Conservation (phyloP, 1,140 invertebrate species). For the Gryon sp. region DNA sequence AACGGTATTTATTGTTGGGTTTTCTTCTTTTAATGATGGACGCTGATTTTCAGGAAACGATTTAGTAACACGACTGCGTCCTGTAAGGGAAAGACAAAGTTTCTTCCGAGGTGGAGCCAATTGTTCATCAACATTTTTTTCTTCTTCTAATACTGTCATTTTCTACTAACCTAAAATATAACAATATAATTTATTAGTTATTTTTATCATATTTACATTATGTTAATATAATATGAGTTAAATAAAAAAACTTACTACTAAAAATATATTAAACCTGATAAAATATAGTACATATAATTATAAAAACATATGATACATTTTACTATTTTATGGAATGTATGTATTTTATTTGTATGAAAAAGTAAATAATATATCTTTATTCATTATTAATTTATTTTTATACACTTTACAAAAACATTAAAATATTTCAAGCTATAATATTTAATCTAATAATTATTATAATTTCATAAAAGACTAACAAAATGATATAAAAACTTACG, state of each 20-base stretch:
- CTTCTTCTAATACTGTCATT: conserved; percentile 80
- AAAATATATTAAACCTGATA: too few species aligned
- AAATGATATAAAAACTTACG: conserved; percentile 68
- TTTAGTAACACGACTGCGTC: conserved; percentile 68
- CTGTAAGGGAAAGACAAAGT: conserved; percentile 75
- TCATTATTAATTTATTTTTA: background rate
- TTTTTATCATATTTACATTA: background rate
- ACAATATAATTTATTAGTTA: background rate
- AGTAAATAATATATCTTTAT: background rate
- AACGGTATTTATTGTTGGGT: conserved; percentile 65
- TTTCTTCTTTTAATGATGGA: conserved; percentile 64
- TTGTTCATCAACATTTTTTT: conserved; percentile 78
- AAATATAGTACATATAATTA: too few species aligned
- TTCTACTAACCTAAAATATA: conserved; percentile 77
- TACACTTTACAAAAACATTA: background rate
- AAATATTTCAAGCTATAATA: background rate
- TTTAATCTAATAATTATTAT: background rate
- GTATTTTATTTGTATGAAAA: too few species aligned
- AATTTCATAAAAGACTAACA: conserved; percentile 3
- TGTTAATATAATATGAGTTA: too few species aligned
- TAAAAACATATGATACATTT: too few species aligned
- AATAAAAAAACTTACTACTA: too few species aligned
- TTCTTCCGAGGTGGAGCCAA: conserved; percentile 77
- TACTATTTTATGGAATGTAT: too few species aligned
- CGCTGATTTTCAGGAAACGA: conserved; percentile 68